Conservation (phyloP, 2,113 vertebrate species). For the Probosciger aterrimus region DNA sequence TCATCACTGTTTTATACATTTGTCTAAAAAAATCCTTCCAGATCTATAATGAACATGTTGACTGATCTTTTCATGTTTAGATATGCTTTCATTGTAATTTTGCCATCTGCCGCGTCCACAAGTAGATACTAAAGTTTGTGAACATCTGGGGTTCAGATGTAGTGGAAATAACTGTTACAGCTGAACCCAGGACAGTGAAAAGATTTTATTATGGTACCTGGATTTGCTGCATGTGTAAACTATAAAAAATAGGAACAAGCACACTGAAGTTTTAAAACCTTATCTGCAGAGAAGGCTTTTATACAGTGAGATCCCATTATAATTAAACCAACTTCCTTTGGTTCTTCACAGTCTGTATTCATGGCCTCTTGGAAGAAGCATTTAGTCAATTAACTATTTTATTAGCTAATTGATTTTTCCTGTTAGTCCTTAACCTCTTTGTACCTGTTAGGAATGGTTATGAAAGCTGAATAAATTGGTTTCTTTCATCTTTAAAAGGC, state of each 20-base stretch:
- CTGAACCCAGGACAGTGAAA: background rate
- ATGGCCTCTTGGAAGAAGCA: constrained; percentile 59
- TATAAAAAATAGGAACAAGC: constrained; percentile 37
- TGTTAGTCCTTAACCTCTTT: constrained; percentile 62
- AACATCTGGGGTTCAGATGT: background rate
- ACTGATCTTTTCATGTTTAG: background rate
- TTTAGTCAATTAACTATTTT: constrained; percentile 82
- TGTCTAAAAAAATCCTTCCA: background rate
- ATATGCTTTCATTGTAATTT: background rate
- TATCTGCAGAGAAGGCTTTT: constrained; percentile 52
- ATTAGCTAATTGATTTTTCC: constrained; percentile 79
- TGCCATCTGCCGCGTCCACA: background rate
- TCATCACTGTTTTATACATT: background rate
- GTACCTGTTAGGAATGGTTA: constrained; percentile 62
- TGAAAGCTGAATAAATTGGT: constrained; percentile 70
- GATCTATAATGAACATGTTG: background rate
- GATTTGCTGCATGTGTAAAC: constrained; percentile 34
- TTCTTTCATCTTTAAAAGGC: constrained; percentile 72
- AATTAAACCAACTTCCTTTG: constrained; percentile 67
- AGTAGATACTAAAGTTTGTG: background rate
- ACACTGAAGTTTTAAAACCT: constrained; percentile 43
- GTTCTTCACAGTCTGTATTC: constrained; percentile 66
- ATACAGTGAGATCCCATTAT: constrained; percentile 52
- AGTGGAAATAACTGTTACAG: background rate
- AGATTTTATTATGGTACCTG: constrained; percentile 24